Evolutionary conservation across 2,888 invertebrate genomes (phyloP).

Genomic region (Coleophora flavipennella): DNA sequence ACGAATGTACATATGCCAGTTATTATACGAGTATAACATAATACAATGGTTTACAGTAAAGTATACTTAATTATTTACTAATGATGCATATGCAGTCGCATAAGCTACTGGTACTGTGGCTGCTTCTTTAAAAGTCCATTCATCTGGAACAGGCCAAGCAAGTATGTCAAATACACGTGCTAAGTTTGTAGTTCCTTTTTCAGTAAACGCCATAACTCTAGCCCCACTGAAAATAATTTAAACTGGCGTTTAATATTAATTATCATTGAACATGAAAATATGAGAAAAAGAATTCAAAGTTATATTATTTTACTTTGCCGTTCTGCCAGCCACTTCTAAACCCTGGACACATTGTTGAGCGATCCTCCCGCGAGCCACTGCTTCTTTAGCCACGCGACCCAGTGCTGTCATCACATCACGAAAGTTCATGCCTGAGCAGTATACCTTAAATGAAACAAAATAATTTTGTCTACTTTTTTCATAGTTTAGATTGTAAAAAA

Average conservation of each 20-base stretch:
- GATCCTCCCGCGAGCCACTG: slow-evolving; percentile 77
- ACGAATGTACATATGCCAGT: too few species aligned
- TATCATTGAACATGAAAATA: not conserved
- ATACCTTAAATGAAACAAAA: slow-evolving; percentile 52
- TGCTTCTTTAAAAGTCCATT: slow-evolving; percentile 82
- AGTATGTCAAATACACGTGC: slow-evolving; percentile 69
- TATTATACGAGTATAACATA: too few species aligned
- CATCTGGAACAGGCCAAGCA: slow-evolving; percentile 80
- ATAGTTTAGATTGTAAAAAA: slow-evolving; percentile 1
- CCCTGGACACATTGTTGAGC: slow-evolving; percentile 78
- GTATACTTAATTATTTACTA: too few species aligned
- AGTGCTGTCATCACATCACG: slow-evolving; percentile 95
- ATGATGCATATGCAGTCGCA: slow-evolving; percentile 73
- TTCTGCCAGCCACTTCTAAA: slow-evolving; percentile 77
- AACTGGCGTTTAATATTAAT: slow-evolving; percentile 1
- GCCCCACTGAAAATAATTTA: slow-evolving; percentile 53
- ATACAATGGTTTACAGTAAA: too few species aligned
- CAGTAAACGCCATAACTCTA: slow-evolving; percentile 78
- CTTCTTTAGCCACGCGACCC: slow-evolving; percentile 88
- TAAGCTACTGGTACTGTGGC: slow-evolving; percentile 87
- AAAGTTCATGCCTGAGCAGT: slow-evolving; percentile 91
- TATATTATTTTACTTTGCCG: slow-evolving; percentile 40
- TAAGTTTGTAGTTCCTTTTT: slow-evolving; percentile 73
- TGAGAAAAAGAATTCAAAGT: not conserved
- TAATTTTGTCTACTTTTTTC: not conserved